Conservation (phyloP, 1,140 invertebrate species). For the Drosophila setifemur region DNA sequence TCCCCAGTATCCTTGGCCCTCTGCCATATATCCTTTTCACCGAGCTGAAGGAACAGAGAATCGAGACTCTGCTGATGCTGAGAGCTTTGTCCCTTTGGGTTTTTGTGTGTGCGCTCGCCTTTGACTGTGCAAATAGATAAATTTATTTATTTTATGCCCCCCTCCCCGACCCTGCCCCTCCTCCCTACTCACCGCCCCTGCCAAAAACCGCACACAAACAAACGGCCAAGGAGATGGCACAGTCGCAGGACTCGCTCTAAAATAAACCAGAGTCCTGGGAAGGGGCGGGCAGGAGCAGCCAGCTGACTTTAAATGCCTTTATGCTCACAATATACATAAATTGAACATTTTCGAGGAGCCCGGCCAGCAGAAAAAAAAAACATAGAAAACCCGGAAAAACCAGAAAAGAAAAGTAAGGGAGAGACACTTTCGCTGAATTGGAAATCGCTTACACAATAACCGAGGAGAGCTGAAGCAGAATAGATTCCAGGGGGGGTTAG, state of each 20-base stretch:
- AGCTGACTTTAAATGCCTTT: constrained; percentile 66
- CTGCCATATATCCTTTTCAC: constrained; percentile 10
- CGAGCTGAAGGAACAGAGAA: no score
- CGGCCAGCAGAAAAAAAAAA: constrained; percentile 2
- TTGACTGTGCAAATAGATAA: constrained; percentile 78
- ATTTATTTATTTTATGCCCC: constrained; percentile 77
- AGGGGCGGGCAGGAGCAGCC: neutral
- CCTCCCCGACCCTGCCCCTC: no score
- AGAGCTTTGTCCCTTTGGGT: constrained; percentile 63
- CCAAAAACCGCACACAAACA: constrained; percentile 51
- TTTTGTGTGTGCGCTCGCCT: constrained; percentile 62
- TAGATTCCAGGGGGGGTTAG: neutral
- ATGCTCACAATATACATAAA: constrained; percentile 59
- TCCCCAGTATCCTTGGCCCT: no score
- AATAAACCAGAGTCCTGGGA: constrained; percentile 14
- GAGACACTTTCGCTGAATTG: constrained; percentile 46
- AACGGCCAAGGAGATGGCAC: neutral
- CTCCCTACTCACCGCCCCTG: no score
- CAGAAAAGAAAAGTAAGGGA: no score
- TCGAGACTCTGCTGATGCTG: neutral
- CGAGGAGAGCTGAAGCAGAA: constrained; percentile 1
- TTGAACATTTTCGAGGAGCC: constrained; percentile 47
- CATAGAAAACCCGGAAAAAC: no score
- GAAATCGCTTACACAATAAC: constrained; percentile 47
- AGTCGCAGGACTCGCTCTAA: constrained; percentile 9